phyloP scores from a whole-genome alignment of 2,888 invertebrate species.

The Pristionchus entomophagus region DNA sequence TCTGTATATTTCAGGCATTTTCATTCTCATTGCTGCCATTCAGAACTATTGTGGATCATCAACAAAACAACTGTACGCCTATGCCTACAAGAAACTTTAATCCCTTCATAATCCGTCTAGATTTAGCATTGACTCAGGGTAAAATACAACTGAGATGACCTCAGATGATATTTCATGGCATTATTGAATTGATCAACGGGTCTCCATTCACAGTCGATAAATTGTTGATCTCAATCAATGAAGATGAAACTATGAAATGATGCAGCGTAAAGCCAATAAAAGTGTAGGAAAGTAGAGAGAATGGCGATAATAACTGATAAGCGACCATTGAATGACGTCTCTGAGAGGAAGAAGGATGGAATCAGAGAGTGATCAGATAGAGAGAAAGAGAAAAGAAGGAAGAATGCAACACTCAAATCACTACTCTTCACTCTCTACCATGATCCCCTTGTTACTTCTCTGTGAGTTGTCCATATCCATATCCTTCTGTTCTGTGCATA shows the following conservation, averaged over 20 bases:
- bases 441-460: slow-evolving; percentile 25
- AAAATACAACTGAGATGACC: slow-evolving; percentile 17
- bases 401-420: slow-evolving; percentile 7
- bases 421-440: not conserved
- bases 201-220: not conserved
- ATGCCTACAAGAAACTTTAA: slow-evolving; percentile 45
- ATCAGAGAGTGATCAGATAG: slow-evolving; percentile 7
- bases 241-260: not conserved
- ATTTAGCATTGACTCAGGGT: not conserved
- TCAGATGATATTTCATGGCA: not conserved
- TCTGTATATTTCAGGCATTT: slow-evolving; percentile 40
- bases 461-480: not conserved
- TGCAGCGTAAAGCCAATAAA: slow-evolving; percentile 5
- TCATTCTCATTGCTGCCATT: slow-evolving; percentile 35
- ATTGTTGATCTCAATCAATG: not conserved
- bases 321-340: not conserved
- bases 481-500: not conserved
- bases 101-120: not conserved
- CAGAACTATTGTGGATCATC: slow-evolving; percentile 23
- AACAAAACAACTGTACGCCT: slow-evolving; percentile 39
- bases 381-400: not conserved
- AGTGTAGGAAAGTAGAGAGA: not conserved
- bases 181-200: not conserved
- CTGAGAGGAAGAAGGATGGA: not conserved
- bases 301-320: slow-evolving; percentile 22